Evolutionary conservation across 2,797 vertebrate genomes (phyloP), one percentile per base, ranked within the genome.

Genomic region (Alosa sapidissima): DNA sequence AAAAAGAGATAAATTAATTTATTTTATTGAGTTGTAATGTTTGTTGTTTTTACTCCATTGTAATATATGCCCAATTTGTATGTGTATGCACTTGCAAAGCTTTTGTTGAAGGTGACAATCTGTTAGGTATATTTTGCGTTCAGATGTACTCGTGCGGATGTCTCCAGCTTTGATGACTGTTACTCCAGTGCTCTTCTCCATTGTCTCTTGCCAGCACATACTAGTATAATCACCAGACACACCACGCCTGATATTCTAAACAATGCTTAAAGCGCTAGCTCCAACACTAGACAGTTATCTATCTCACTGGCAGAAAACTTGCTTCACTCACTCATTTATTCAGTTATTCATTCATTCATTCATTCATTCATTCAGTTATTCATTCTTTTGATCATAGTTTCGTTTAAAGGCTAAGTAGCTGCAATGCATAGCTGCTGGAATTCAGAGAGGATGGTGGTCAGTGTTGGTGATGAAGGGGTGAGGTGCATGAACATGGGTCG

Each of bases 1-100:
- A 87, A 87, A 89, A 86, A 85, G 87, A 82, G 87, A 85, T 81
- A 87, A 87, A 86, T 89, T 91, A 91, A 91, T 92, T 91, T 92
- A 91, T 92, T 93, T 92, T 89, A 87, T 82, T 90, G 65, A 81
- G 90, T 65, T 89, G 85, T 89, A 82, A 4, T 86, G 89, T 91
- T 89, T 88, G 62, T 87, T 75, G 88, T 86, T 92, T 89, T 87
- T 90, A 87, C 83, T 85, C 33, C 52, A 68, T 84, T 81, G 81
- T 87, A 75, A 75, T 86, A 88, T 84, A 88, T 89, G 87, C 58
- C 60, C 58, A 48, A 81, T 68, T 89, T 91, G 81, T 89, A 87
- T 87, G 87, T 88, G 84, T 90, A 89, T 91, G 86, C 84, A 86
- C 86, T 88, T 78, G 81, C 60, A 81, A 51, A 49, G 21, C n/a